A percentile compares a stretch with the other conserved stretches of the same genome.
Evolutionary conservation across 2,888 invertebrate genomes (phyloP).

Genomic region (Crematogaster levior): DNA sequence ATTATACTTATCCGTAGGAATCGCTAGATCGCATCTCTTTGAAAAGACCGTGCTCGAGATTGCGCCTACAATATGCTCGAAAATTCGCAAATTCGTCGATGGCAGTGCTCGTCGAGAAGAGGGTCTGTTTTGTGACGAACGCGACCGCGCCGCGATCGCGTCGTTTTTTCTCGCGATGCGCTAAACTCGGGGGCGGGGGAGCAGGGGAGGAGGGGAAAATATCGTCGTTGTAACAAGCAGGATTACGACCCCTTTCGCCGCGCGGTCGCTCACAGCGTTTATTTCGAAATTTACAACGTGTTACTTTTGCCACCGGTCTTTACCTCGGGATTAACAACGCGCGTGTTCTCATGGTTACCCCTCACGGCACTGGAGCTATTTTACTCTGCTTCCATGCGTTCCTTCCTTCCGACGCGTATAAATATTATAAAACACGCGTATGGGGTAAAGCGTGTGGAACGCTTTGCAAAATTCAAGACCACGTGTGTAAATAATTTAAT

Average conservation of each 20-base stretch:
- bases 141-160: conserved; percentile 34
- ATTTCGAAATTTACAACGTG: conserved; percentile 24
- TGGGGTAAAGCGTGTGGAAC: neutral
- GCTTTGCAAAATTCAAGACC: neutral
- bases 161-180: conserved; percentile 25
- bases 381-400: conserved; percentile 9
- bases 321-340: conserved; percentile 54
- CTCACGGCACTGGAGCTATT: conserved; percentile 51
- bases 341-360: conserved; percentile 25
- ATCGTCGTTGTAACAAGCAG: conserved; percentile 50
- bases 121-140: conserved; percentile 1
- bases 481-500: conserved; percentile 6
- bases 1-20: conserved; percentile 42
- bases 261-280: conserved; percentile 53
- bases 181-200: conserved; percentile 33
- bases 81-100: conserved; percentile 64
- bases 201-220: conserved; percentile 25
- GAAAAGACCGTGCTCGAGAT: conserved; percentile 55
- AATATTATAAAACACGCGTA: conserved; percentile 20
- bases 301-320: conserved; percentile 32
- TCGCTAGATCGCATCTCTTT: conserved; percentile 53
- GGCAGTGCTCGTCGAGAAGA: conserved; percentile 72
- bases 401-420: neutral
- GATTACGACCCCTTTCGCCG: conserved; percentile 38
- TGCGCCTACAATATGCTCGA: conserved; percentile 40